Percentiles rank a stretch among this genome's conserved stretches.
Evolutionary conservation across 2,797 vertebrate species (phyloP).

Genomic region (Clamator glandarius): DNA sequence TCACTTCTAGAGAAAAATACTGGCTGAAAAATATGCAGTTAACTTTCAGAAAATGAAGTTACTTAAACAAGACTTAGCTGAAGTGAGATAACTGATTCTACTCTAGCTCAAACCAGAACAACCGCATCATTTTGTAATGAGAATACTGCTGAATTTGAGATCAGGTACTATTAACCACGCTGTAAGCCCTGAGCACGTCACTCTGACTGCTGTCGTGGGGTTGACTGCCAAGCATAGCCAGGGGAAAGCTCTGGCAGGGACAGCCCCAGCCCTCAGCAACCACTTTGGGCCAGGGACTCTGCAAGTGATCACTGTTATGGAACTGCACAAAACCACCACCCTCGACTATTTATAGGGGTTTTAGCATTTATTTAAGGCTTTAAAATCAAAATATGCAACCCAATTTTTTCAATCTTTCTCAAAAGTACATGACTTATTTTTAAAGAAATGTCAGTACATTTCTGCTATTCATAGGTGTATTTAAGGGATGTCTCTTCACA

Average conservation of each 20-base stretch:
- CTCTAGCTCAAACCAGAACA: too few relatives aligned
- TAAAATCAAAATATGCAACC: neutral
- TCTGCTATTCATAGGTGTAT: neutral
- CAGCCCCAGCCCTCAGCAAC: neutral
- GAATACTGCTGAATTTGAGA: neutral
- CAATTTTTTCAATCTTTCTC: neutral
- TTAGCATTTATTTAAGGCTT: neutral
- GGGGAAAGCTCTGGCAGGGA: neutral
- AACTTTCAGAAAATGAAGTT: too few relatives aligned
- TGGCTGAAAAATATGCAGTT: too few relatives aligned
- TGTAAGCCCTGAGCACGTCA: neutral
- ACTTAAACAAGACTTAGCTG: too few relatives aligned
- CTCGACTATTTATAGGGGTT: neutral
- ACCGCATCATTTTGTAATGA: neutral
- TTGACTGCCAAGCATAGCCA: rapidly evolving
- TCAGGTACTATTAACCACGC: neutral
- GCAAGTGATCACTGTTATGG: rapidly evolving
- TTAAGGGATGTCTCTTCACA: neutral
- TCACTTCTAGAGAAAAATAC: too few relatives aligned
- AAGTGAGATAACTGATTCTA: too few relatives aligned
- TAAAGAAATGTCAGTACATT: neutral
- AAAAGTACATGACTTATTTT: neutral
- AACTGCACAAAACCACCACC: rapidly evolving
- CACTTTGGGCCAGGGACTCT: neutral
- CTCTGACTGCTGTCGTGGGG: rapidly evolving